Evolutionary conservation across 2,888 invertebrate genomes (phyloP).

Genomic region (Steinernema carpocapsae): DNA sequence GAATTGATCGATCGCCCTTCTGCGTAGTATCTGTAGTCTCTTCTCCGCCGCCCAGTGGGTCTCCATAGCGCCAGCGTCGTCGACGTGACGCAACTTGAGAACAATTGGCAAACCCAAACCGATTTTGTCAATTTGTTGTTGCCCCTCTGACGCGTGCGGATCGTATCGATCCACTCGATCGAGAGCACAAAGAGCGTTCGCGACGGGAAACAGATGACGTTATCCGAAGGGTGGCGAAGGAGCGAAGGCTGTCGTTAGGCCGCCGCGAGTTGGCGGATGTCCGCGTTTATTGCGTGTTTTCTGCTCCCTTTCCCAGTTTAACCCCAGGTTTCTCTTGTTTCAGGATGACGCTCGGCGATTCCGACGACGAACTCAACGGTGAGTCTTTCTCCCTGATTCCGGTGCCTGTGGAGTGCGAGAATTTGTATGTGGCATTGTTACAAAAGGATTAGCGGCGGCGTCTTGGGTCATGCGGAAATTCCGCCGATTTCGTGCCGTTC

Average conservation of each 20-base stretch:
- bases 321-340: not conserved
- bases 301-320: not conserved
- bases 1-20: constrained; percentile 2
- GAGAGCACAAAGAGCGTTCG: not conserved
- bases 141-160: not conserved
- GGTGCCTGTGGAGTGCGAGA: not conserved
- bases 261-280: not conserved
- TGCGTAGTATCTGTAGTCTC: too few species aligned
- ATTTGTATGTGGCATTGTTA: too few species aligned
- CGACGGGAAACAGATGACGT: constrained; percentile 14
- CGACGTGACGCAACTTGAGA: too few species aligned
- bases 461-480: too few species aligned
- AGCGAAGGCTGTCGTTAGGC: constrained; percentile 21
- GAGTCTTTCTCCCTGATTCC: not conserved
- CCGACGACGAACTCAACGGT: constrained; percentile 31
- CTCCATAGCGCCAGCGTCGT: too few species aligned
- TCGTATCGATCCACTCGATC: constrained; percentile 16
- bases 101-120: too few species aligned
- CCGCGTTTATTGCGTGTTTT: constrained; percentile 18
- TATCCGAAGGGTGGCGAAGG: not conserved
- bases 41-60: too few species aligned
- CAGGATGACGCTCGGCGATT: constrained; percentile 29
- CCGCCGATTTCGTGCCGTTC: too few species aligned
- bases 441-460: too few species aligned
- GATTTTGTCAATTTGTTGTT: not conserved